These are phyloP conservation scores for Antigone vipio DNA, from an alignment of 2,113 vertebrate species.

Conservation along the genomic window DNA sequence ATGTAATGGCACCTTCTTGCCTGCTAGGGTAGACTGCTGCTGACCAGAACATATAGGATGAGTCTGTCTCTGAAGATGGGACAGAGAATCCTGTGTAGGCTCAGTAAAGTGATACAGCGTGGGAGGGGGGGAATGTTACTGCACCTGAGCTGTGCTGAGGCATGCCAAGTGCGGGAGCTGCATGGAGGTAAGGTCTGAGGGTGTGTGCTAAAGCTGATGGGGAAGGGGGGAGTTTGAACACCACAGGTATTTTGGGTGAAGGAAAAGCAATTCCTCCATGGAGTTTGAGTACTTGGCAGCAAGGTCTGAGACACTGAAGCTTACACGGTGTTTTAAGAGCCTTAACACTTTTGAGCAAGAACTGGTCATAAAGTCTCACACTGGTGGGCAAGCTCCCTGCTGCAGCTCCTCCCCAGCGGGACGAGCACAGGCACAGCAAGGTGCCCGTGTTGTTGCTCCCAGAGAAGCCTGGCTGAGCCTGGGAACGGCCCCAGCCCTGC, in stretches of 20 bases:
- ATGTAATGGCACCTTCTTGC: not conserved
- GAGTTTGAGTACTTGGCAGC: not conserved
- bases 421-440: rapidly evolving
- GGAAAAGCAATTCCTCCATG: not conserved
- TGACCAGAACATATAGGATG: rapidly evolving
- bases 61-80: not conserved
- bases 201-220: not conserved
- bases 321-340: rapidly evolving
- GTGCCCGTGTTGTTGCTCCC: too few species aligned
- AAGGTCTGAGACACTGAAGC: rapidly evolving
- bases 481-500: not conserved
- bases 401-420: too few species aligned
- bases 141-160: rapidly evolving
- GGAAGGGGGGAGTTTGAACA: not conserved
- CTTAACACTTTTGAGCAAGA: not conserved
- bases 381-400: too few species aligned
- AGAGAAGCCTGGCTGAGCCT: not conserved
- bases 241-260: not conserved
- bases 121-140: too few species aligned
- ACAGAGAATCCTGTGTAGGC: too few species aligned
- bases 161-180: not conserved
- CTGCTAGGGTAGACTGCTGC: not conserved
- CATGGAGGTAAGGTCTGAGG: not conserved
- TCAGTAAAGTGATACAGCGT: not conserved
- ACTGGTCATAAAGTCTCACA: rapidly evolving